A percentile compares a stretch with the other conserved stretches of the same genome.
Evolutionary conservation across 1,140 invertebrate species (phyloP).

Genomic region (Chymomyza costata): DNA sequence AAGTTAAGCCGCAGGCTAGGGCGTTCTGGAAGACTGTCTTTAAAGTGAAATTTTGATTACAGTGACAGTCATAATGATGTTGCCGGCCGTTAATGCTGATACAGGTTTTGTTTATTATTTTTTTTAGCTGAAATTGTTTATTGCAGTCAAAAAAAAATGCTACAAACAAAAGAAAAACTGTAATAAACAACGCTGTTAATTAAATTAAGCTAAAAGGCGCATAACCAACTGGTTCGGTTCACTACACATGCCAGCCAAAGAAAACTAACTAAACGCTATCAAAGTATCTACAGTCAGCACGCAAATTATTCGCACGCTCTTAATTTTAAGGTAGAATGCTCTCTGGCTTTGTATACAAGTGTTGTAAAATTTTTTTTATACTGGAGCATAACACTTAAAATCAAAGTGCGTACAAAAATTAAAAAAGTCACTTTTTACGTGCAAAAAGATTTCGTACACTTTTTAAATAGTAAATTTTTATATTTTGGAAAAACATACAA

Average conservation of each 20-base stretch:
- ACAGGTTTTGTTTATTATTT: conserved; percentile 10
- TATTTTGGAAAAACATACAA: too few relatives aligned
- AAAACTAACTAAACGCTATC: not conserved
- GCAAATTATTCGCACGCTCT: too few relatives aligned
- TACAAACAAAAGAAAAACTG: not conserved
- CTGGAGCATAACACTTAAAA: too few relatives aligned
- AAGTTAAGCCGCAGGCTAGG: conserved; percentile 15
- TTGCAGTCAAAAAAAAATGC: conserved; percentile 13
- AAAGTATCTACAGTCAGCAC: conserved; percentile 1
- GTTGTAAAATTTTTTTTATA: too few relatives aligned
- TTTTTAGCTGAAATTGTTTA: too few relatives aligned
- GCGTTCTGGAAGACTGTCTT: conserved; percentile 40
- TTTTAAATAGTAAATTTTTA: too few relatives aligned
- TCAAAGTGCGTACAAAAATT: too few relatives aligned
- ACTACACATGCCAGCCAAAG: conserved; percentile 26
- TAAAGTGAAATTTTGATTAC: conserved; percentile 67
- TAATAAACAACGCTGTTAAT: conserved; percentile 54
- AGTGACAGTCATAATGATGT: conserved; percentile 17
- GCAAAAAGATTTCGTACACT: too few relatives aligned
- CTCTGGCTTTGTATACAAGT: too few relatives aligned
- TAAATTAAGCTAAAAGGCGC: conserved; percentile 64
- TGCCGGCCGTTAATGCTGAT: conserved; percentile 20
- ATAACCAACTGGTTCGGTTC: conserved; percentile 51
- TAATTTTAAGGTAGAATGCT: too few relatives aligned
- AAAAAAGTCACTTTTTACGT: too few relatives aligned